phyloP scores from a whole-genome alignment of 2,113 vertebrate species.

The Cnemophilus loriae region DNA sequence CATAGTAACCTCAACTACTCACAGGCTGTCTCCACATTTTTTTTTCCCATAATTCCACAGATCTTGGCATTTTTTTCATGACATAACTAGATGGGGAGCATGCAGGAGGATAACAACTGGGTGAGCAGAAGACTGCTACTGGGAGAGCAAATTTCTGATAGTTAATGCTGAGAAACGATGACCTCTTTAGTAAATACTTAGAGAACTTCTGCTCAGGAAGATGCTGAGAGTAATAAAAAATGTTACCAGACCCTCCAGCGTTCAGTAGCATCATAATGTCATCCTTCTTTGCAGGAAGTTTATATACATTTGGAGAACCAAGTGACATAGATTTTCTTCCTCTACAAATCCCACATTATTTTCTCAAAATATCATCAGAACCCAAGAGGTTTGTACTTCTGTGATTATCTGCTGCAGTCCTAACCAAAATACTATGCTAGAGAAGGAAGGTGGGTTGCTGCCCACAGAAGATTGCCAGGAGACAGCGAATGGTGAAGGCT shows the following conservation, averaged over 20 bases:
- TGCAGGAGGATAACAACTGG: not conserved
- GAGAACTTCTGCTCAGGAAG: not conserved
- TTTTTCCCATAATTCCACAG: not conserved
- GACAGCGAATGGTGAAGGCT: not conserved
- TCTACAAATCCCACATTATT: not conserved
- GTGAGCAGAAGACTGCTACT: not conserved
- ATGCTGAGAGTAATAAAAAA: not conserved
- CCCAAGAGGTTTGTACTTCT: not conserved
- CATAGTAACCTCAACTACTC: not conserved
- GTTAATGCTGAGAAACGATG: not conserved
- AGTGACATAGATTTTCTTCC: not conserved
- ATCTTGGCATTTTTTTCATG: not conserved
- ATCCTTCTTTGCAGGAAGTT: not conserved
- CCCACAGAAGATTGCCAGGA: not conserved
- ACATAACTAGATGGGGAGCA: not conserved
- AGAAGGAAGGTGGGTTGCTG: not conserved
- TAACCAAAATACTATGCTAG: not conserved
- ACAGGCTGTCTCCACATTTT: not conserved
- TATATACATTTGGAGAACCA: not conserved
- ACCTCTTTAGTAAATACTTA: not conserved
- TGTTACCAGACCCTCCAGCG: not conserved
- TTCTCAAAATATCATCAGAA: not conserved
- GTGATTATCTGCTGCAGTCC: not conserved
- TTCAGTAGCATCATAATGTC: not conserved
- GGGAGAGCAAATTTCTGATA: not conserved